Evolutionary conservation across 2,888 invertebrate genomes (phyloP).

Genomic region (Myopa tessellatipennis): DNA sequence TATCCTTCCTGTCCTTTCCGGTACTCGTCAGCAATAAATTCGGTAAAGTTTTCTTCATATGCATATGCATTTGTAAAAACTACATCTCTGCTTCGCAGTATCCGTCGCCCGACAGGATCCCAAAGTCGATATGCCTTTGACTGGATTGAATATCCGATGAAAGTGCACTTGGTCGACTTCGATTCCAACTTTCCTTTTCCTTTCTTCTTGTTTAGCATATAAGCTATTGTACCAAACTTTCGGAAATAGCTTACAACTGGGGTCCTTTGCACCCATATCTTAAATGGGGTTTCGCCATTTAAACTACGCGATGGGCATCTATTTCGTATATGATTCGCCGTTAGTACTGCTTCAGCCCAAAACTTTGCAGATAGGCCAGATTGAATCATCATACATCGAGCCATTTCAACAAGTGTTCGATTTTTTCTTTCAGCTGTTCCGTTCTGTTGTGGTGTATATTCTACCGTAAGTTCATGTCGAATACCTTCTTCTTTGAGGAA

Average conservation of each 20-base stretch:
- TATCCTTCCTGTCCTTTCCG: too few species aligned
- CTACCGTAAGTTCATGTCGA: conserved; percentile 47
- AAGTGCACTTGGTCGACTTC: neutral
- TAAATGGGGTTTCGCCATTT: conserved; percentile 37
- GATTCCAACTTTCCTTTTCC: conserved; percentile 14
- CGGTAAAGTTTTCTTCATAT: conserved; percentile 27
- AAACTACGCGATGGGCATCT: conserved; percentile 44
- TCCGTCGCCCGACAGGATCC: too few species aligned
- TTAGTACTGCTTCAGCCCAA: conserved; percentile 56
- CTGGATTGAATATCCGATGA: too few species aligned
- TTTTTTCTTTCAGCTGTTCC: conserved; percentile 49
- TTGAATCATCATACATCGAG: conserved; percentile 52
- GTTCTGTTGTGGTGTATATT: conserved; percentile 49
- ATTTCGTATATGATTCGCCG: conserved; percentile 54
- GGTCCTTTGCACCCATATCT: neutral
- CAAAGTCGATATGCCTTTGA: too few species aligned
- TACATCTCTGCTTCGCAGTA: conserved; percentile 23
- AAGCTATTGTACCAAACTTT: conserved; percentile 1
- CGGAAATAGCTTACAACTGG: too few species aligned
- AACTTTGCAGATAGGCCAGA: conserved; percentile 48
- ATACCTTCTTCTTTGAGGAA: conserved; percentile 46
- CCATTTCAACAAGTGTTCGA: conserved; percentile 51
- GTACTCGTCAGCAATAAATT: conserved; percentile 25
- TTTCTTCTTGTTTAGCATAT: neutral
- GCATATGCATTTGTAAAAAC: conserved; percentile 13